phyloP scores from a whole-genome alignment of 2,888 invertebrate genomes.

The Agriopis marginaria region DNA sequence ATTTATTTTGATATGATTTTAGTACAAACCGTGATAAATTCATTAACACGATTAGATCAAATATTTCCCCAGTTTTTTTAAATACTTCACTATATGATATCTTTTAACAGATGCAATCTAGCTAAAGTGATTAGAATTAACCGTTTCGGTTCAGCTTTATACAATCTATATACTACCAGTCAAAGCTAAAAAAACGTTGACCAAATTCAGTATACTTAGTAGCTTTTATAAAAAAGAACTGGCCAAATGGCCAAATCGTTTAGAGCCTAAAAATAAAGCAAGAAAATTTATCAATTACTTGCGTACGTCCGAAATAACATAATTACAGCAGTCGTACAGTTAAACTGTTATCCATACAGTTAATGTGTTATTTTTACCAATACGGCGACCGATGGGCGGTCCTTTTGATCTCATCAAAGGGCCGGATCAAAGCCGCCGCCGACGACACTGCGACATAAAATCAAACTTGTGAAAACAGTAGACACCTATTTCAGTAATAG shows the following conservation, averaged over 20 bases:
- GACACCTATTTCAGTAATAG: constrained; percentile 54
- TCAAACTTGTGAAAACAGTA: constrained; percentile 57
- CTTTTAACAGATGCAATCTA: too few relatives aligned
- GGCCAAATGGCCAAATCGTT: neutral
- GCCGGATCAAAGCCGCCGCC: constrained; percentile 47
- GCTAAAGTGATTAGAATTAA: too few relatives aligned
- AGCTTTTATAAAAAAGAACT: neutral
- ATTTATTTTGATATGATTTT: constrained; percentile 7
- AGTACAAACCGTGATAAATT: constrained; percentile 23
- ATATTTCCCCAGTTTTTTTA: neutral
- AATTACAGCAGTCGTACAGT: constrained; percentile 11
- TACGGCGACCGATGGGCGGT: constrained; percentile 75
- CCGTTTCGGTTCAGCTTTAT: too few relatives aligned
- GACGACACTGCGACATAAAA: constrained; percentile 55
- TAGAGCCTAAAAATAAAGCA: neutral
- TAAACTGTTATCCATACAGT: constrained; percentile 24
- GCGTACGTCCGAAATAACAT: neutral
- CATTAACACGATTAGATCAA: neutral
- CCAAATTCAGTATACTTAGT: too few relatives aligned
- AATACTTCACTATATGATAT: too few relatives aligned
- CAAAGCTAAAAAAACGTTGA: too few relatives aligned
- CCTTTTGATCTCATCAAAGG: constrained; percentile 71
- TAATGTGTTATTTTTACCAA: constrained; percentile 80
- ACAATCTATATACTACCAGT: too few relatives aligned
- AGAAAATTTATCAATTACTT: neutral